phyloP scores from a whole-genome alignment of 2,113 vertebrate species.

The Phaethon lepturus region DNA sequence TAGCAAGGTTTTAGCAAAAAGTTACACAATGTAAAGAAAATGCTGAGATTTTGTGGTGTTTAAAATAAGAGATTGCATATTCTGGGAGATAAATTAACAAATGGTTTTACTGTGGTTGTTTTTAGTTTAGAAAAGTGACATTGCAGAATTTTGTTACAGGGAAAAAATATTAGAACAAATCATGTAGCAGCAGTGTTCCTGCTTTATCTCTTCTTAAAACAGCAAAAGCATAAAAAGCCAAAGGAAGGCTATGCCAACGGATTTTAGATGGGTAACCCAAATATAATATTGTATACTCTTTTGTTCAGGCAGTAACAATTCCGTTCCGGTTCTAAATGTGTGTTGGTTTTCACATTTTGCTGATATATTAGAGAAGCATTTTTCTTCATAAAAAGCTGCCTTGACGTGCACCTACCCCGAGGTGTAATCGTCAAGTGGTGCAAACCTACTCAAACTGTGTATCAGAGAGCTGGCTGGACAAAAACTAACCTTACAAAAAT shows the following conservation, averaged over 20 bases:
- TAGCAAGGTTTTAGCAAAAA: neutral
- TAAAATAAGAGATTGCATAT: neutral
- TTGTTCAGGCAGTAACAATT: neutral
- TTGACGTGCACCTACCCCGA: neutral
- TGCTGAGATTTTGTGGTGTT: neutral
- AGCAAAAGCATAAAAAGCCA: neutral
- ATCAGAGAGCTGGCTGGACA: neutral
- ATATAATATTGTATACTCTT: neutral
- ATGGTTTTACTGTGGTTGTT: neutral
- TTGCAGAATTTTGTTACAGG: neutral
- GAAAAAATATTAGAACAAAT: neutral
- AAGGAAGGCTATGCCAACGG: neutral
- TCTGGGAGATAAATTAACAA: neutral
- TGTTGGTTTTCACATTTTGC: neutral
- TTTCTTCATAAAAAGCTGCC: neutral
- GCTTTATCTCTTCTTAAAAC: neutral
- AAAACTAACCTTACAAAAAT: neutral
- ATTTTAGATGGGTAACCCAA: neutral
- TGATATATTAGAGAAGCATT: neutral
- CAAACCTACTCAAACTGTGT: neutral
- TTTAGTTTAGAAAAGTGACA: neutral
- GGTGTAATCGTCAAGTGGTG: neutral
- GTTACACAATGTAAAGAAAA: neutral
- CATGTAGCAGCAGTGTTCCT: fast-evolving
- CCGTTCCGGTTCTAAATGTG: neutral